Conservation (phyloP, 2,797 vertebrate species). For the Helarctos malayanus region DNA sequence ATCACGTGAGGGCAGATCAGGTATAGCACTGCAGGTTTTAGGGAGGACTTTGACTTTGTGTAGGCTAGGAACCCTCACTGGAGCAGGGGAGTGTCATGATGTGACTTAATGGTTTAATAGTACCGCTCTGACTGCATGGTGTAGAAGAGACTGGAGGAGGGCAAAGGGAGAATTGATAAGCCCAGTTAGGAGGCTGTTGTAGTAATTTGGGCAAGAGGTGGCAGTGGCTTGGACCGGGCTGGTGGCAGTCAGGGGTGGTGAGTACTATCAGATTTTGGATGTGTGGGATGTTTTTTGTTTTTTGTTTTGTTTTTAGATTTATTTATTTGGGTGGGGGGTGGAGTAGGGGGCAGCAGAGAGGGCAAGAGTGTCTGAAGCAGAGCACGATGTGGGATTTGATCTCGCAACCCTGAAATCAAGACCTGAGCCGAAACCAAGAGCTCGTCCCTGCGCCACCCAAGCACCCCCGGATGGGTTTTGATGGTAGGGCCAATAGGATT, state of each 20-base stretch:
- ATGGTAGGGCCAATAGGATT: background rate
- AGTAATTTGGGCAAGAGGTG: background rate
- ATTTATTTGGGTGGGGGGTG: background rate
- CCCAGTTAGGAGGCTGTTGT: background rate
- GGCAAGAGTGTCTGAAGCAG: background rate
- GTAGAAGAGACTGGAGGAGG: background rate
- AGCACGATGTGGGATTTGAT: background rate
- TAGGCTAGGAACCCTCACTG: background rate
- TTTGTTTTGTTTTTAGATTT: background rate
- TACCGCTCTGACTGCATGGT: background rate
- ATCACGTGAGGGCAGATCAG: background rate
- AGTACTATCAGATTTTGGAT: constrained; percentile 15
- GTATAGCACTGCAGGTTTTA: background rate
- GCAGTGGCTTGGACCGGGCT: background rate
- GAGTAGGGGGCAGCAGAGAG: background rate
- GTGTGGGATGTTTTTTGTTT: background rate
- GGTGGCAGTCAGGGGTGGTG: background rate
- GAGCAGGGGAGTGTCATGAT: background rate
- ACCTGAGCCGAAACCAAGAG: background rate
- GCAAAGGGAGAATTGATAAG: background rate
- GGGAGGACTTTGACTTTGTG: constrained; percentile 49
- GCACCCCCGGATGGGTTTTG: background rate
- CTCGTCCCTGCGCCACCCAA: background rate
- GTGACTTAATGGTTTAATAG: background rate
- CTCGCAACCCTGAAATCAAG: background rate